These are phyloP conservation scores for Phaetusa simplex DNA, from an alignment of 2,113 vertebrate species.

Conservation along the genomic window DNA sequence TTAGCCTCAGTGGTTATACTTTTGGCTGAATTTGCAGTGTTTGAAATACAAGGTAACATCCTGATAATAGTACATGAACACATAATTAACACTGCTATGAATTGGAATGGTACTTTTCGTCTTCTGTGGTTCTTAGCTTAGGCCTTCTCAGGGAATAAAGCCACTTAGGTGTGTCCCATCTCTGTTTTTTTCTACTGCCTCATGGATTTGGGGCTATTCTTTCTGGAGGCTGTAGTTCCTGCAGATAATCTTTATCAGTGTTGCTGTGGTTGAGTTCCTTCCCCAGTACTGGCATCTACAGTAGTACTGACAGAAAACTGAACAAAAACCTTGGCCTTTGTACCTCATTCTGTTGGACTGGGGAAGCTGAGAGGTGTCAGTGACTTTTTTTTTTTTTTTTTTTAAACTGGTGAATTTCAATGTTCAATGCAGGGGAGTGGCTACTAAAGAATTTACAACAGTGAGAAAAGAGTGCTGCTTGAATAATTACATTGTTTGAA, in stretches of 20 bases:
- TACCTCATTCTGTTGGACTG: not conserved
- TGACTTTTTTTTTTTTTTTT: not conserved
- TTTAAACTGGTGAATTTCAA: not conserved
- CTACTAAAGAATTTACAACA: not conserved
- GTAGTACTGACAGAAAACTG: not conserved
- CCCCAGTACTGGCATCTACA: not conserved
- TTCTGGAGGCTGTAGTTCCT: not conserved
- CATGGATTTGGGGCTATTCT: not conserved
- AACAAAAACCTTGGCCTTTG: not conserved
- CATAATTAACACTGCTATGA: not conserved
- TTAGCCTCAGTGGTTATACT: not conserved
- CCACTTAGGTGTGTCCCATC: not conserved
- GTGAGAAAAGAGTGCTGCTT: not conserved
- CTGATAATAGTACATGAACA: not conserved
- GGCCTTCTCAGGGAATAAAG: not conserved
- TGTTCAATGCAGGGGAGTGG: not conserved
- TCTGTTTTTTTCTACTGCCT: not conserved
- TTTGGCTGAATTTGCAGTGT: not conserved
- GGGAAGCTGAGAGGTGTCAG: not conserved
- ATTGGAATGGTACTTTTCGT: not conserved
- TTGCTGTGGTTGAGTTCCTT: not conserved
- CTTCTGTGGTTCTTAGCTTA: not conserved
- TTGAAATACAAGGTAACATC: not conserved
- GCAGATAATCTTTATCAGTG: not conserved
- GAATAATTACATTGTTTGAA: not conserved